Conservation (phyloP, 1,140 invertebrate genomes). For the Dryas iulia region DNA sequence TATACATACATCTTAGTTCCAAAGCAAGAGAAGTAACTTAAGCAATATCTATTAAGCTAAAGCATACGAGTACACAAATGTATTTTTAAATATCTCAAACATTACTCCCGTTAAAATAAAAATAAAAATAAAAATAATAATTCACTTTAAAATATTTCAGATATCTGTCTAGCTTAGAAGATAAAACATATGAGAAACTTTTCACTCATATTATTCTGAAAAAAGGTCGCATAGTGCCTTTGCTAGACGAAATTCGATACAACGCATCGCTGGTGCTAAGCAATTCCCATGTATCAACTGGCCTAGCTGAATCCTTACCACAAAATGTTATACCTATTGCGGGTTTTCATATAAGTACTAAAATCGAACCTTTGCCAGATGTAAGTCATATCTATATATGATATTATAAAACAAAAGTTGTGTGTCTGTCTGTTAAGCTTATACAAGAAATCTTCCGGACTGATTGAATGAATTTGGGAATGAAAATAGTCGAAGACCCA, state of each 20-base stretch:
- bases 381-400: conserved; percentile 37
- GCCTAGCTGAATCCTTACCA: conserved; percentile 28
- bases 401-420: no score
- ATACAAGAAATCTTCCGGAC: no score
- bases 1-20: no score
- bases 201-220: conserved; percentile 21
- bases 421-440: no score
- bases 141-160: background rate
- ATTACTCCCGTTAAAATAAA: no score
- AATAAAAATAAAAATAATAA: no score
- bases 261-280: conserved; percentile 40
- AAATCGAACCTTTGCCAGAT: conserved; percentile 34
- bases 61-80: no score
- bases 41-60: no score
- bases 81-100: no score
- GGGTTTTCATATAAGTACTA: conserved; percentile 41
- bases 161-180: conserved; percentile 3
- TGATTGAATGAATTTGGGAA: no score
- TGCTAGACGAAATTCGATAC: conserved; percentile 23
- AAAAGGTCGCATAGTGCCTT: conserved; percentile 15
- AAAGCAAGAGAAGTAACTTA: no score
- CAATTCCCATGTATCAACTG: conserved; percentile 37
- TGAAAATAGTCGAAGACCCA: no score
- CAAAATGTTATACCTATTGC: conserved; percentile 41
- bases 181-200: conserved; percentile 13